Base-by-base conservation (phyloP, 2,888 invertebrate species). In the Cylloceria caligata region DNA sequence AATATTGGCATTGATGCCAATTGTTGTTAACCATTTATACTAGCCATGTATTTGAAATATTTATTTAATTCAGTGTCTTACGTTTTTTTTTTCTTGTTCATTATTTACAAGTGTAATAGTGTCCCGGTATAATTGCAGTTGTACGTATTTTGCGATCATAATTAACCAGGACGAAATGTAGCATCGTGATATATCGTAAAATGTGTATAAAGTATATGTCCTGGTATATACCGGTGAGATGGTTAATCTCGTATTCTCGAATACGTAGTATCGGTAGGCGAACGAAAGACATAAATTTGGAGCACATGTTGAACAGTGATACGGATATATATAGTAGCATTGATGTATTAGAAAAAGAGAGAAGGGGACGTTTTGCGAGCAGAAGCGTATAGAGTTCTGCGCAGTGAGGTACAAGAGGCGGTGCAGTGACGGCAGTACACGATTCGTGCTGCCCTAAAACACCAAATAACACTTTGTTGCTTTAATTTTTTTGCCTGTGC, bases 361-460 rank as follows among this genome's bases (percentile, higher is more conserved):
- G 73, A 69, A 64, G 69, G 64, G 75, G 62, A 21, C 39, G 47
- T 64, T 65, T 73, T 72, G 73, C 72, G 69, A 36, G 36, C 73
- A 64, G 21, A 81, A 64, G 77, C 77, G 34, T 39, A 60, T 60
- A 81, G 64, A 76, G 42, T 68, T 84, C 55, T 68, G 76, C 69
- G 77, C 73, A 82, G 69, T 60, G 80, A 76, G 69, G 69, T 73
- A 82, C 69, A 90, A 87, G 80, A 90, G 90, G 89, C 89, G 88
- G 91, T 91, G 91, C 91, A 90, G 87, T 88, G 86, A 87, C 84
- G 87, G 87, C 89, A 87, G 88, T 87, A 80, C 75, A 80, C 69
- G 55, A 39, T 74, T 78, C 74, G 80, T 84, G 81, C 84, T 76
- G 76, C 69, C 79, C 79, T 80, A 81, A 73, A 84, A 84, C 81